Percentiles rank a stretch among this genome's conserved stretches.
Conservation (phyloP, 2,113 vertebrate genomes). For the Probosciger aterrimus region DNA sequence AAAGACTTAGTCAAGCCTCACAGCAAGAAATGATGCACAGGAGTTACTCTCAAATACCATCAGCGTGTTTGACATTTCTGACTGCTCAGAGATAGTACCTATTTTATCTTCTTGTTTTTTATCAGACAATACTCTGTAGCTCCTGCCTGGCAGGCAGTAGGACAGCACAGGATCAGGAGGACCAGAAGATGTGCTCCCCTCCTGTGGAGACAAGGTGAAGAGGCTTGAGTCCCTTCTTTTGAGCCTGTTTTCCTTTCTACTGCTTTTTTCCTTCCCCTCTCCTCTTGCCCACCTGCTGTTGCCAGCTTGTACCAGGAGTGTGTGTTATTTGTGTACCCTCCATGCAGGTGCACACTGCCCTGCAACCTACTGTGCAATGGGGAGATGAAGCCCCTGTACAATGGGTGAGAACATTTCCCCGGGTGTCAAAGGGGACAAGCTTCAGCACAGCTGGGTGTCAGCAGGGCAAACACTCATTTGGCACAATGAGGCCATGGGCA, state of each 20-base stretch:
- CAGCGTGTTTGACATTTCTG: not conserved
- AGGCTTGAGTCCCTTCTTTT: not conserved
- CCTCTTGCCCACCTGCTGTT: not conserved
- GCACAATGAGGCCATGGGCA: not conserved
- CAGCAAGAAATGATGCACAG: not conserved
- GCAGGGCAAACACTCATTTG: not conserved
- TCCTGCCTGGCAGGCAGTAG: not conserved
- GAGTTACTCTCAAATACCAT: not conserved
- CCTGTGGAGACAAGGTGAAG: not conserved
- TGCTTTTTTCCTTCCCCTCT: not conserved
- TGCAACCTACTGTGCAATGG: not conserved
- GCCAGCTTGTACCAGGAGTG: not conserved
- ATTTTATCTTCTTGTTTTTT: not conserved
- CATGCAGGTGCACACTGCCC: accelerated
- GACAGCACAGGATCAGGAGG: not conserved
- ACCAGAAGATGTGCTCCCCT: not conserved
- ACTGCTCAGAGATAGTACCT: not conserved
- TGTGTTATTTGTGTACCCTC: accelerated
- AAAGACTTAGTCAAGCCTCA: not conserved
- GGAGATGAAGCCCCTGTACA: not conserved
- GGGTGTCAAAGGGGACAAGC: not conserved
- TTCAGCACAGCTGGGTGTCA: not conserved
- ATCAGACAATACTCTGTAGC: not conserved
- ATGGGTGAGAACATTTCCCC: not conserved
- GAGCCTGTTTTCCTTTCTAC: not conserved